Percentiles rank a stretch among this genome's conserved stretches.
phyloP scores from a whole-genome alignment of 1,140 invertebrate species.

The Grapholita molesta region DNA sequence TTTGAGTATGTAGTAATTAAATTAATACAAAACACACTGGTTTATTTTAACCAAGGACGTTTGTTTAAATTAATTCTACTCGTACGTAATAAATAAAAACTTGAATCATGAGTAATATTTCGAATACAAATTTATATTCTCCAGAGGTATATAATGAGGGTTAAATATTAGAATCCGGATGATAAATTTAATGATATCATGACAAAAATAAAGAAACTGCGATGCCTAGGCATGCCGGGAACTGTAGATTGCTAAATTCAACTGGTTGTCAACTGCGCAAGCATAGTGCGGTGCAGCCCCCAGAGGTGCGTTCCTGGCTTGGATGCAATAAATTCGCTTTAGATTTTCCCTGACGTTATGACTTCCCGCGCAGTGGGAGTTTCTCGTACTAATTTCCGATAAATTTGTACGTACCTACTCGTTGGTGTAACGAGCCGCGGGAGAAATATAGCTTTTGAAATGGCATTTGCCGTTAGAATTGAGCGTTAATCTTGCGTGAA shows the following conservation, averaged over 20 bases:
- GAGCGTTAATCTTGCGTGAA: slow-evolving; percentile 75
- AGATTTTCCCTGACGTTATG: slow-evolving; percentile 19
- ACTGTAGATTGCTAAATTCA: neutral
- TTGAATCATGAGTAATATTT: too few relatives aligned
- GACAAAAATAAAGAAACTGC: too few relatives aligned
- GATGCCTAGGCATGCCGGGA: neutral
- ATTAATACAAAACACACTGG: too few relatives aligned
- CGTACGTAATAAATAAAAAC: too few relatives aligned
- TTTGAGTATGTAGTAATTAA: too few relatives aligned
- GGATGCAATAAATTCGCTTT: slow-evolving; percentile 16
- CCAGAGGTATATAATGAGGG: too few relatives aligned
- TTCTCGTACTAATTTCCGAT: slow-evolving; percentile 67
- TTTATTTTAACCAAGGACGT: too few relatives aligned
- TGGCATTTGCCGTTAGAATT: slow-evolving; percentile 72
- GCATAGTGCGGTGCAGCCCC: neutral
- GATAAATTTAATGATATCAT: too few relatives aligned
- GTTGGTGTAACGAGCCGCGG: slow-evolving; percentile 64
- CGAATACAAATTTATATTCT: too few relatives aligned
- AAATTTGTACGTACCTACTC: slow-evolving; percentile 69
- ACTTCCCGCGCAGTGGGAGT: slow-evolving; percentile 34
- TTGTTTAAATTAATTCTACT: too few relatives aligned
- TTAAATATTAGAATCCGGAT: too few relatives aligned
- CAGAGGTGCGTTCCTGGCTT: neutral
- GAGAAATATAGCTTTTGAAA: slow-evolving; percentile 70
- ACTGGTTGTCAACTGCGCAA: neutral